Evolutionary conservation across 2,888 invertebrate genomes (phyloP).

Genomic region (Zhengitettix transpicula): DNA sequence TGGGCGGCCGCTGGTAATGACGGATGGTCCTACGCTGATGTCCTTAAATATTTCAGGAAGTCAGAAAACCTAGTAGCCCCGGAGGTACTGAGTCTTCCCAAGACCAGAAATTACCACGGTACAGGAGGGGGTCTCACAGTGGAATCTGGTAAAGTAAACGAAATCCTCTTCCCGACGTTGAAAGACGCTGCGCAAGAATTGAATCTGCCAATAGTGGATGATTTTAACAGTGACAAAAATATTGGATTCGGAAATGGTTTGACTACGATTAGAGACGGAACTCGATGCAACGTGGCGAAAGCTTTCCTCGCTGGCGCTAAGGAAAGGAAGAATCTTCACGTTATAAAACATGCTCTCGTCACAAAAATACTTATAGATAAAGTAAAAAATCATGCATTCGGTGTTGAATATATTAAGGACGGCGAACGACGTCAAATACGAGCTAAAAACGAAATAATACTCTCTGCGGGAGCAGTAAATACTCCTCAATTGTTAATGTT

Average conservation of each 20-base stretch:
- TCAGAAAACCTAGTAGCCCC: constrained; percentile 27
- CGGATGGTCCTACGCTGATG: constrained; percentile 39
- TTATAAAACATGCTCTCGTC: constrained; percentile 41
- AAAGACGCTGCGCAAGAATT: constrained; percentile 29
- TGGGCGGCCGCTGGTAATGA: constrained; percentile 43
- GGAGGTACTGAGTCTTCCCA: constrained; percentile 36
- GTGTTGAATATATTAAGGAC: constrained; percentile 46
- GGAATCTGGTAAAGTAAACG: constrained; percentile 26
- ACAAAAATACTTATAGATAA: constrained; percentile 50
- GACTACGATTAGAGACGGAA: constrained; percentile 32
- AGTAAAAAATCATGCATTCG: constrained; percentile 42
- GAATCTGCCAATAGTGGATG: constrained; percentile 24
- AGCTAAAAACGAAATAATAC: constrained; percentile 28
- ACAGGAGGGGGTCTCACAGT: constrained; percentile 31
- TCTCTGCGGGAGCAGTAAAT: constrained; percentile 37
- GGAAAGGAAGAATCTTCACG: constrained; percentile 45
- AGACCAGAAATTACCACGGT: constrained; percentile 29
- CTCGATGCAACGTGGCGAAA: constrained; percentile 37
- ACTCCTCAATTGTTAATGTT: constrained; percentile 42
- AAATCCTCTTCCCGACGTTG: constrained; percentile 29
- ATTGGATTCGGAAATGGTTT: constrained; percentile 28
- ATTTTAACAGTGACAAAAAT: constrained; percentile 22
- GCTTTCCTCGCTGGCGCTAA: constrained; percentile 43
- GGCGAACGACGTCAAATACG: constrained; percentile 23
- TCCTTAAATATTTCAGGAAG: constrained; percentile 29